Base-by-base conservation (phyloP, 35 echinoderm and acorn worm species). In the Apostichopus japonicus region DNA sequence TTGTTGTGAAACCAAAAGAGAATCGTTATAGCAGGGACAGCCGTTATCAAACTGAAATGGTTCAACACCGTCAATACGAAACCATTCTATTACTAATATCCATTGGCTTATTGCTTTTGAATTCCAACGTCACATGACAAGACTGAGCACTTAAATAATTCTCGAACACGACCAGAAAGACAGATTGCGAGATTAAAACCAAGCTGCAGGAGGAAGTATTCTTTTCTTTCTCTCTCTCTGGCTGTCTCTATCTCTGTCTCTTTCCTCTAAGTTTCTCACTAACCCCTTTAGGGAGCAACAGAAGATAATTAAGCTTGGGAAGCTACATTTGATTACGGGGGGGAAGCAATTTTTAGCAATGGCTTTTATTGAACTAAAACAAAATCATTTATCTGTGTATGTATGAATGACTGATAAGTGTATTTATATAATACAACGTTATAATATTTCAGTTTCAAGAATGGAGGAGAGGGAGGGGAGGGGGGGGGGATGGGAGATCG, bases 321-420 rank as follows among this genome's bases (percentile, higher is more conserved):
- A 75, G n/a, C 71, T 75, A 75, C 71, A 75, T 75, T 75, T 21
- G 71, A 75, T 75, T 75, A 75, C 17, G 22, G 71, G 71, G 16
- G 17, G 6, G n/a, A n/a, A n/a, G n/a, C 71, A 75, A 75, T 19
- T 5, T 19, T 7, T 19, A 19, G 13, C 71, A 75, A 19, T 75
- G 71, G 71, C 71, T 75, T 75, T 67, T 15, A 8, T 44, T 44
- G 63, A 67, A 15, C 19, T 67, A 67, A 67, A 67, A 67, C 63
- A 67, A 75, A 75, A 21, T 75, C 5, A 22, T n/a, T n/a, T 6
- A 75, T 19, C 57, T 7, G 8, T 61, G 57, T 61, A 10, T 13
- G 13, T 13, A 10, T 61, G 7, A 61, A 61, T 8, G 57, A 61
- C 57, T 61, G 13, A 61, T 61, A 13, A 13, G 57, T 61, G 8